These are phyloP conservation scores for Aphaenogaster floridana DNA, from an alignment of 1,140 invertebrate species.

Conservation along the genomic window DNA sequence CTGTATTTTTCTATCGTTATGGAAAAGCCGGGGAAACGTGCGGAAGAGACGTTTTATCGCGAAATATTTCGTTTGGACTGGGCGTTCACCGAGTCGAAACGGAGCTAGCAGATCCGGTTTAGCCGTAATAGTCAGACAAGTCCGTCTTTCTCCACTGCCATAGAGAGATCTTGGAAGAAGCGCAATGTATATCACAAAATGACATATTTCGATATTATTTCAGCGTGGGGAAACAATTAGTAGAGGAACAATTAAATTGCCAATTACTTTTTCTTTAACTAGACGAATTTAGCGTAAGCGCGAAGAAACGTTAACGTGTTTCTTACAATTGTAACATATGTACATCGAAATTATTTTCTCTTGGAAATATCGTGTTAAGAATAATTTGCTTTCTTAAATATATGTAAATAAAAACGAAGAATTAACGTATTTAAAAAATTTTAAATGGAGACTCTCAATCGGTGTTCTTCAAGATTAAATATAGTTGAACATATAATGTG, in stretches of 20 bases:
- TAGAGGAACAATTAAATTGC: background rate
- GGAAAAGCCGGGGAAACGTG: background rate
- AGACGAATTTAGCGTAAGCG: background rate
- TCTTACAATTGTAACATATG: constrained; percentile 35
- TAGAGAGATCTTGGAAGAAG: background rate
- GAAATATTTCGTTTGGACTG: background rate
- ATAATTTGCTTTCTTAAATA: background rate
- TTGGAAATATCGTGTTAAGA: background rate
- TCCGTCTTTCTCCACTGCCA: background rate
- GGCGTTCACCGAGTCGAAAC: background rate
- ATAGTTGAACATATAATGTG: background rate
- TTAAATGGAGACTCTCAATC: background rate
- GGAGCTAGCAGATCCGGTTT: background rate
- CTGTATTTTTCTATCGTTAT: background rate
- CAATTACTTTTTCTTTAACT: background rate
- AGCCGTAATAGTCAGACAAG: background rate
- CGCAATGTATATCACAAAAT: background rate
- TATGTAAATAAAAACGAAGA: background rate
- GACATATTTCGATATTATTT: background rate
- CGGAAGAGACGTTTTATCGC: background rate
- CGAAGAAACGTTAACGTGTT: background rate
- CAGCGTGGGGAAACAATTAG: background rate
- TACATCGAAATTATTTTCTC: background rate
- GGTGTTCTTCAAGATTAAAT: background rate
- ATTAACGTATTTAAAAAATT: background rate